These are phyloP conservation scores for Tetranychus cinnabarinus DNA, from an alignment of 1,140 invertebrate species.

Conservation along the genomic window DNA sequence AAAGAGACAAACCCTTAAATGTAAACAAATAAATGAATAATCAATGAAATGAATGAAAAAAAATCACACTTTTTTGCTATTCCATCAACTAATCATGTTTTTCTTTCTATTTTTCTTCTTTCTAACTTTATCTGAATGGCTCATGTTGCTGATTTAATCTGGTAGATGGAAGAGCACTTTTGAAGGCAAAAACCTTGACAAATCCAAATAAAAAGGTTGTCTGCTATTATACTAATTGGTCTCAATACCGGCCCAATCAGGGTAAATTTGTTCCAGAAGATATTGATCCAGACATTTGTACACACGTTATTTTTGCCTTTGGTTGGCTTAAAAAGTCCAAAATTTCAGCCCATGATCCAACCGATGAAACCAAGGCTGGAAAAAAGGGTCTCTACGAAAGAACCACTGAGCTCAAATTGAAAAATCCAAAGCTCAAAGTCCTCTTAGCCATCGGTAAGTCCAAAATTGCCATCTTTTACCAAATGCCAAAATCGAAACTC, in stretches of 20 bases:
- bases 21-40: too few species aligned
- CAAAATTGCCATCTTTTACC: not conserved
- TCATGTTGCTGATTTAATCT: too few species aligned
- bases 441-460: constrained; percentile 60
- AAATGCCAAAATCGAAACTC: not conserved
- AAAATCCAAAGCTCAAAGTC: constrained; percentile 66
- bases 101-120: too few species aligned
- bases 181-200: not conserved
- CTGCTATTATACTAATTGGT: constrained; percentile 39
- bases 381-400: constrained; percentile 68
- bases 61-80: too few species aligned
- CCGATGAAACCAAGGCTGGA: constrained; percentile 75
- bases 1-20: too few species aligned
- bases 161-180: too few species aligned
- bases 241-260: constrained; percentile 71
- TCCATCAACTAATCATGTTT: too few species aligned
- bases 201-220: constrained; percentile 4
- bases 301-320: constrained; percentile 85
- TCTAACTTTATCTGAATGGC: too few species aligned
- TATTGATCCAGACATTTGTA: constrained; percentile 79
- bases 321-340: constrained; percentile 89
- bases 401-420: constrained; percentile 55
- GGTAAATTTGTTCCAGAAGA: constrained; percentile 86
- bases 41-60: too few species aligned
- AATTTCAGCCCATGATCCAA: constrained; percentile 66